Evolutionary conservation across 2,797 vertebrate species (phyloP).

Genomic region (Enteromius unitaeniatus): DNA sequence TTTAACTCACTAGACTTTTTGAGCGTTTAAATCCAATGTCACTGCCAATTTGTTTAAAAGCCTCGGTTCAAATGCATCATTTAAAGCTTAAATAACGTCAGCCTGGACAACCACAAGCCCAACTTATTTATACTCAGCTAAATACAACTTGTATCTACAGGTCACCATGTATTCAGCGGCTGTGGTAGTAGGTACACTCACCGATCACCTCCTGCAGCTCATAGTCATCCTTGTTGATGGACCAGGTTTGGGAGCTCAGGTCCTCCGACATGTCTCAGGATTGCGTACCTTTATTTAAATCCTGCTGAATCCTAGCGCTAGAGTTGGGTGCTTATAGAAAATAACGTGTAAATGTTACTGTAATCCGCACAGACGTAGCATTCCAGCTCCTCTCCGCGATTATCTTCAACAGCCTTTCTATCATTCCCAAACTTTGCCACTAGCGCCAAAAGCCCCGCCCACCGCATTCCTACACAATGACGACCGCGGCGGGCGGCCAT

Average conservation of each 20-base stretch:
- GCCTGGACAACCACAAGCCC: background rate
- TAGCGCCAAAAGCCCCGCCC: constrained; percentile 79
- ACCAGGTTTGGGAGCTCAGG: constrained; percentile 93
- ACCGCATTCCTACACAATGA: constrained; percentile 75
- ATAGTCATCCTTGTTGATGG: constrained; percentile 98
- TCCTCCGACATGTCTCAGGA: constrained; percentile 91
- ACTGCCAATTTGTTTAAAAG: background rate
- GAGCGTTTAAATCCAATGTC: background rate
- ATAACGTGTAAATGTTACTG: constrained; percentile 73
- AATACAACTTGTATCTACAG: background rate
- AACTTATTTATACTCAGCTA: background rate
- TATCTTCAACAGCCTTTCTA: constrained; percentile 78
- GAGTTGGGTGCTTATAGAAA: constrained; percentile 58
- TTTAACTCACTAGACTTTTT: constrained; percentile 15
- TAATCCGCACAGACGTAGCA: constrained; percentile 71
- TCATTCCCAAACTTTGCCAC: constrained; percentile 93
- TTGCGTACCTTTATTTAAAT: constrained; percentile 63
- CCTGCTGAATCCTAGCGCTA: constrained; percentile 64
- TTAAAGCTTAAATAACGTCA: background rate
- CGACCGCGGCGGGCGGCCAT: constrained; percentile 74
- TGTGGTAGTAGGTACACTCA: constrained; percentile 69
- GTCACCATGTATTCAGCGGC: background rate
- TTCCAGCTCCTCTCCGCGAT: constrained; percentile 73
- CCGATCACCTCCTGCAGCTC: constrained; percentile 99
- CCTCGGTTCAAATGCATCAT: background rate